These are phyloP conservation scores for Acromyrmex echinatior DNA, from an alignment of 1,140 invertebrate species.

Conservation along the genomic window DNA sequence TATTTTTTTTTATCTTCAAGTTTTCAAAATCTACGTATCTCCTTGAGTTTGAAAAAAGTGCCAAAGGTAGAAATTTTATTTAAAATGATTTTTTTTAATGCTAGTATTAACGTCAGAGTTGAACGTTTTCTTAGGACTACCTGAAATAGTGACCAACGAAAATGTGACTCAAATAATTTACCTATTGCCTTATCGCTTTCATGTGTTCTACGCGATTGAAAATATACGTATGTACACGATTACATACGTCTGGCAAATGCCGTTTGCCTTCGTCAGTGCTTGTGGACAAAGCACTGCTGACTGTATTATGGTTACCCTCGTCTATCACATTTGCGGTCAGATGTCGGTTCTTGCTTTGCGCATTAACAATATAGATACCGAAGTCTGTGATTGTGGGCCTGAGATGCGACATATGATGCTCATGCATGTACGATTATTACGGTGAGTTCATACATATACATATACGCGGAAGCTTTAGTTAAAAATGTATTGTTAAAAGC, in stretches of 20 bases:
- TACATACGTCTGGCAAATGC: slow-evolving; percentile 74
- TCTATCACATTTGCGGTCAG: slow-evolving; percentile 81
- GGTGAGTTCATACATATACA: slow-evolving; percentile 67
- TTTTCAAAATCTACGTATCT: neutral
- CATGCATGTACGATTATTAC: slow-evolving; percentile 76
- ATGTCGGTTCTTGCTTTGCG: slow-evolving; percentile 78
- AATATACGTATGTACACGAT: slow-evolving; percentile 71
- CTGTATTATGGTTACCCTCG: slow-evolving; percentile 79
- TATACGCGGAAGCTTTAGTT: neutral
- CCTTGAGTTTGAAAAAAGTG: neutral
- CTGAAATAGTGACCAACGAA: neutral
- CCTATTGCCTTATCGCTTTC: slow-evolving; percentile 77
- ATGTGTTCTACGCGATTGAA: slow-evolving; percentile 75
- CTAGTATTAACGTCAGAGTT: neutral
- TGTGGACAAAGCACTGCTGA: slow-evolving; percentile 75
- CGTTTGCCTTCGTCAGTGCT: slow-evolving; percentile 75
- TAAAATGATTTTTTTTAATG: neutral
- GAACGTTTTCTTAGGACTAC: slow-evolving; percentile 36
- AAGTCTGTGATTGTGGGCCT: slow-evolving; percentile 42
- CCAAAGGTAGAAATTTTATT: neutral
- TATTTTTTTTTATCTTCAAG: neutral
- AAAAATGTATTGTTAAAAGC: neutral
- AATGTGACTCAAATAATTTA: slow-evolving; percentile 69
- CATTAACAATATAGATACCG: slow-evolving; percentile 72
- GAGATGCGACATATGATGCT: slow-evolving; percentile 72